Base-by-base conservation (phyloP, 2,888 invertebrate genomes). In the Ferrisia virgata region DNA sequence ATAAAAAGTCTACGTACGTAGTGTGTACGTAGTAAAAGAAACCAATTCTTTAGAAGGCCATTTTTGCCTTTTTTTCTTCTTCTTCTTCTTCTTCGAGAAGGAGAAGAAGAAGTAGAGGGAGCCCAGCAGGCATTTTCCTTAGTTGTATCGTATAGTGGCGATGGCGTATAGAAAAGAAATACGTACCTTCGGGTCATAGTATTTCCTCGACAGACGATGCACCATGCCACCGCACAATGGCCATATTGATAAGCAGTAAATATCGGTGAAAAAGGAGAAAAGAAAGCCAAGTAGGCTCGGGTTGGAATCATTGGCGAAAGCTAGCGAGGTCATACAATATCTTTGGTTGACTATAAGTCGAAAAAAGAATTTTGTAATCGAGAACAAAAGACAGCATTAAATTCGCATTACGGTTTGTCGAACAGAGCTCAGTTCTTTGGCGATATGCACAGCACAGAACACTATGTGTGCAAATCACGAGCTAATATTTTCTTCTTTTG, bases 361-460 rank as follows among this genome's bases (percentile, higher is more conserved):
- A 64, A 64, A 64, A 53, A 4, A 64, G 28, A 28, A 64, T 64
- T 64, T 64, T 64, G 58, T 64, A 64, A 64, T 64, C 58, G 58
- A 64, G 58, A 64, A 64, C 58, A 64, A 64, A 64, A 64, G 58
- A 64, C 58, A 64, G 58, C 58, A 64, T 64, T 64, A 64, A 64
- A 64, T 64, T 64, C 58, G 58, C 58, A 64, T 64, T 64, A 64
- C 58, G 28, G 22, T 64, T 64, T 64, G 58, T 64, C 58, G 28
- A 64, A 64, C 58, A 28, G 28, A 13, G 58, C 58, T 28, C 11
- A 28, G 28, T 8, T 22, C 28, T 11, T 47, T 47, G 47, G 58
- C 28, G 25, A n/a, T 13, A 64, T 25, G 58, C 28, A 18, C 18
- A 25, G 58, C 25, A 28, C 58, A 28, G n/a, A n/a, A n/a, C 13